phyloP scores from a whole-genome alignment of 37 sponge, comb jelly and placozoan species.

The Aplysina aerophoba region DNA sequence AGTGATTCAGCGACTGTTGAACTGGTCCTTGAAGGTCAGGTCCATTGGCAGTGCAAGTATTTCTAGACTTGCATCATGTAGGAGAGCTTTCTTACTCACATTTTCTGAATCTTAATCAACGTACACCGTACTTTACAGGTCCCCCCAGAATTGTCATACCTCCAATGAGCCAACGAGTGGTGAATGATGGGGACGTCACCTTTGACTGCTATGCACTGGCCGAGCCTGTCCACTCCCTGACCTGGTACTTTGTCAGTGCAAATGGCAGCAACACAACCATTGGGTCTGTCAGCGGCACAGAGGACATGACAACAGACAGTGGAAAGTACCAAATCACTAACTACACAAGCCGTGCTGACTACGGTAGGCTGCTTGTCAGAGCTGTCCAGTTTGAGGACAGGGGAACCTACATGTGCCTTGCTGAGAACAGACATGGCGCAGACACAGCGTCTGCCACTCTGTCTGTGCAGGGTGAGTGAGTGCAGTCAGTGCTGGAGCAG shows the following conservation, averaged over 20 bases:
- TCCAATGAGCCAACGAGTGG: constrained; percentile 39
- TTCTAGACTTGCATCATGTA: too few relatives aligned
- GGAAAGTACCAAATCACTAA: background rate
- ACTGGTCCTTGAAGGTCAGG: constrained; percentile 59
- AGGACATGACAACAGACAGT: background rate
- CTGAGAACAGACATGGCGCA: constrained; percentile 39
- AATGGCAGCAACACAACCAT: background rate
- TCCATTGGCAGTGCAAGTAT: too few relatives aligned
- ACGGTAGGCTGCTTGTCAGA: constrained; percentile 55
- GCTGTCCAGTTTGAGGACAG: constrained; percentile 60
- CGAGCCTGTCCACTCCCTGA: constrained; percentile 44
- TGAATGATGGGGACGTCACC: constrained; percentile 39
- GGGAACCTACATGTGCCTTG: constrained; percentile 62
- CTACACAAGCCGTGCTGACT: background rate
- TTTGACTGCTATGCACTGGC: constrained; percentile 57
- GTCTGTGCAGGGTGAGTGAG: constrained; percentile 72
- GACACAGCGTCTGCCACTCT: constrained; percentile 38
- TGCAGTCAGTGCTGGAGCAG: background rate
- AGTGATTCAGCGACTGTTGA: constrained; percentile 14
- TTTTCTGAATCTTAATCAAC: too few relatives aligned
- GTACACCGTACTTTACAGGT: too few relatives aligned
- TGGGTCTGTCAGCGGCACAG: background rate
- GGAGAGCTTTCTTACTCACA: too few relatives aligned
- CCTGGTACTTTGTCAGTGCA: constrained; percentile 49
- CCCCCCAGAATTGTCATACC: constrained; percentile 43